Evolutionary conservation across 2,888 invertebrate genomes (phyloP), one percentile per base, ranked within the genome.

Genomic region (Pyrochroa serraticornis): DNA sequence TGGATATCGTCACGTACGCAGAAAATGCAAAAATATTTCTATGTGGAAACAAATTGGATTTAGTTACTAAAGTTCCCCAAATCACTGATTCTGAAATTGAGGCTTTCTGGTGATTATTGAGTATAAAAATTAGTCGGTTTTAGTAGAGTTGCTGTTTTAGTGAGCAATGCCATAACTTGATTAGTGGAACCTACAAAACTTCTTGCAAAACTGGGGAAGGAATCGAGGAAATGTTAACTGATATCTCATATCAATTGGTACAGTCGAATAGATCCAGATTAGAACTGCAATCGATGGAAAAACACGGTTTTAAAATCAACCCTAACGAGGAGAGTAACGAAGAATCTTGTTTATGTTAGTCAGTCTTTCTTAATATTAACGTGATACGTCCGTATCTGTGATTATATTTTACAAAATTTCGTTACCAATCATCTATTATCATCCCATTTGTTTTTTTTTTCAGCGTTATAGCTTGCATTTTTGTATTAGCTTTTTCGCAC

Each of bases 1-100:
- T 97, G 48, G 96, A 97, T 75, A 93, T 95, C 73, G 94, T 95
- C 1, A 93, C 94, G 36, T 93, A 93, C 78, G 94, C 95, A 7
- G 95, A 96, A 78, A 95, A 93, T 80, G 95, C 95, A 3, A 94
- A 95, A 81, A 95, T 97, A 77, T 96, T 93, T 80, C 83, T 96
- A 9, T 95, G 96, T 80, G 95, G 95, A 44, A 96, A 95, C 77
- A 95, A 95, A 80, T 86, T 87, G 45, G 96, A 96, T 79, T 80
- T 93, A 47, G 66, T 75, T 9, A 60, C 55, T 41, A 90, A 90
- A 71, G 85, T 85, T 48, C 89, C 90, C 1, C 91, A 92, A 79
- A 90, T 95, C 6, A 90, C 89, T 9, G 93, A 95, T 75, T 85
- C 87, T 54, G 95, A 95, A 77, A 91, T 95, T 79, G 93, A 95